Evolutionary conservation across 2,113 vertebrate genomes (phyloP), one percentile per base, ranked within the genome.

Genomic region (Archilochus colubris): DNA sequence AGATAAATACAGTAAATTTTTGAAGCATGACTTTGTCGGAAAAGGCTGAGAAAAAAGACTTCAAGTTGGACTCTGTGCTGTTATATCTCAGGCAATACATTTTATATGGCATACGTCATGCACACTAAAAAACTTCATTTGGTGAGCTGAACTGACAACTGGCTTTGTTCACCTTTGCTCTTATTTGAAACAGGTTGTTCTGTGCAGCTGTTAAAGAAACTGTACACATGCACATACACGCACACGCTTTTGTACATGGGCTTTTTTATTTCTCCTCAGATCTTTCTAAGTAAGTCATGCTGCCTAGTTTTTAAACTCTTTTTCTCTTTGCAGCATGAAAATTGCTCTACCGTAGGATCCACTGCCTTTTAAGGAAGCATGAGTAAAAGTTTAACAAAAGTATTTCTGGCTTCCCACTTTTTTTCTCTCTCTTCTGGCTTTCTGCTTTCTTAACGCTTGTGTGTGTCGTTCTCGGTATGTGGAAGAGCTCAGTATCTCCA

Each of bases 131-230:
- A 67, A 28, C 54, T 95, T 77, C 81, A 15, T 89, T 96, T 89
- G 64, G 57, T 91, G 82, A 82, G 66, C 63, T 93, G 54, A 8
- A 22, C 91, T 61, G 68, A 91, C 91, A 96, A 70, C 61, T 92
- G 91, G 73, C 91, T 86, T 87, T 87, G 79, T 61, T 89, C 82
- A 74, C 90, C 76, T 95, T 91, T 88, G 59, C 88, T 91, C 80
- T 94, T 92, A 97, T 95, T 95, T 94, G 92, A 97, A 97, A 78
- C 67, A 96, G 86, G 93, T 96, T 96, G 78, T 85, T 97, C 84
- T 57, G 40, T 59, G 50, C 62, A 95, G 86, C 88, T 96, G 66
- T 73, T 96, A 43, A 78, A 72, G 82, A 94, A 92, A 93, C 14
- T 23, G 77, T 23, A n/a, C 5, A 1, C 3, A 3, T 2, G 0